Evolutionary conservation across 2,113 vertebrate genomes (phyloP).

Genomic region (Sitta europaea): DNA sequence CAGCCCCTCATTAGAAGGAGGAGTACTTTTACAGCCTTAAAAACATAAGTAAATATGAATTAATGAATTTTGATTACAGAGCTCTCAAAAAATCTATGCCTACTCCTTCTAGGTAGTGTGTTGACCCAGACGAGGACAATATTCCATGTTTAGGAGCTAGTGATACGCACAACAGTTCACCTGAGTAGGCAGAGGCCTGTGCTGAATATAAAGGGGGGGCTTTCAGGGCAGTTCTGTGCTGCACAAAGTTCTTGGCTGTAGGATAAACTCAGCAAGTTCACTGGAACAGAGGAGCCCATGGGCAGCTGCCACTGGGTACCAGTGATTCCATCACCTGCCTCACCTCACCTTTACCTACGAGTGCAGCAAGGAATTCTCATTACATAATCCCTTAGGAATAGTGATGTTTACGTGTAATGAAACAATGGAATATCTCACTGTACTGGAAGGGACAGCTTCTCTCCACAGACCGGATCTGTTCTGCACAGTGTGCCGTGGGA

Average conservation of each 20-base stretch:
- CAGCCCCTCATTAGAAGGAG: not conserved
- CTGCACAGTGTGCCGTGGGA: not conserved
- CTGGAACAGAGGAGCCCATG: rapidly evolving
- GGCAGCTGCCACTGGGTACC: not conserved
- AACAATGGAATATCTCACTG: not conserved
- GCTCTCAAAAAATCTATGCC: not conserved
- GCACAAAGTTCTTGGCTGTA: not conserved
- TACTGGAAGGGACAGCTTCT: not conserved
- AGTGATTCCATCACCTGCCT: too few relatives aligned
- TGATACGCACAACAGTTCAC: not conserved
- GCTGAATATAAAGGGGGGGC: not conserved
- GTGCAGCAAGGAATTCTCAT: not conserved
- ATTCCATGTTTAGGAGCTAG: not conserved
- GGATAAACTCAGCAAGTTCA: not conserved
- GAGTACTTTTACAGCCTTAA: not conserved
- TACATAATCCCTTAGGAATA: not conserved
- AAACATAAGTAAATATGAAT: not conserved
- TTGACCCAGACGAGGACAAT: not conserved
- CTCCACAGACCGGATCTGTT: not conserved
- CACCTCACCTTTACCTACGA: not conserved
- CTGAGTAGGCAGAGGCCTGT: not conserved
- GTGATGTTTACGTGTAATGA: not conserved
- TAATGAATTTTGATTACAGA: not conserved
- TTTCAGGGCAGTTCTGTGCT: not conserved
- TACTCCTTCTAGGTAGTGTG: not conserved